Base-by-base conservation (phyloP, 2,797 vertebrate species). In the Karalla daura region DNA sequence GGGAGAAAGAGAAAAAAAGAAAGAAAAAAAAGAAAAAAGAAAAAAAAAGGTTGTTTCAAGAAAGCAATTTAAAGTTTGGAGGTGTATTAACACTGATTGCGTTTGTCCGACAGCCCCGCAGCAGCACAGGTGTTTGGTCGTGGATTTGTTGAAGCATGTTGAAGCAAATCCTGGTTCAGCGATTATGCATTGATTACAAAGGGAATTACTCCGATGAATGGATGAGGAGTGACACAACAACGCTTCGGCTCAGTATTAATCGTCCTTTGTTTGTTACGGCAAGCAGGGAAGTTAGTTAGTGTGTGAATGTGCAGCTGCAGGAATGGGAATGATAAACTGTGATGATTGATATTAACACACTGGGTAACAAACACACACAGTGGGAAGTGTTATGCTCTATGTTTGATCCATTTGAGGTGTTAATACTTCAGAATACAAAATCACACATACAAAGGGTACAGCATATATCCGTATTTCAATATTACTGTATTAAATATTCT, bases 1-100 rank as follows among this genome's bases (percentile, higher is more conserved):
- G n/a, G n/a, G n/a, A n/a, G n/a, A n/a, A n/a, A n/a, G n/a, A n/a
- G n/a, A n/a, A n/a, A n/a, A n/a, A n/a, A n/a, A n/a, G n/a, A n/a
- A n/a, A n/a, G n/a, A n/a, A n/a, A n/a, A n/a, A n/a, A n/a, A n/a
- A n/a, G n/a, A n/a, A n/a, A n/a, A n/a, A n/a, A n/a, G n/a, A n/a
- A n/a, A 32, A 17, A 7, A 67, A 68, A 65, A 69, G 10, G 32
- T 20, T 55, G 44, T 60, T 78, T 82, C 41, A 74, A 63, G 59
- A 74, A 79, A 80, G 81, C 81, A 84, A 76, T 88, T 88, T 83
- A 63, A 87, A 84, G 63, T 80, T 71, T n/a, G 46, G 32, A 52
- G 64, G 17, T 78, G 60, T 74, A 69, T 74, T 75, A 78, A 80
- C 59, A 77, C 25, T 71, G 32, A 71, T 65, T 76, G 60, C 77